A percentile compares a stretch with the other conserved stretches of the same genome.
Evolutionary conservation across 2,888 invertebrate genomes (phyloP).

Genomic region (Abscondita cerata): DNA sequence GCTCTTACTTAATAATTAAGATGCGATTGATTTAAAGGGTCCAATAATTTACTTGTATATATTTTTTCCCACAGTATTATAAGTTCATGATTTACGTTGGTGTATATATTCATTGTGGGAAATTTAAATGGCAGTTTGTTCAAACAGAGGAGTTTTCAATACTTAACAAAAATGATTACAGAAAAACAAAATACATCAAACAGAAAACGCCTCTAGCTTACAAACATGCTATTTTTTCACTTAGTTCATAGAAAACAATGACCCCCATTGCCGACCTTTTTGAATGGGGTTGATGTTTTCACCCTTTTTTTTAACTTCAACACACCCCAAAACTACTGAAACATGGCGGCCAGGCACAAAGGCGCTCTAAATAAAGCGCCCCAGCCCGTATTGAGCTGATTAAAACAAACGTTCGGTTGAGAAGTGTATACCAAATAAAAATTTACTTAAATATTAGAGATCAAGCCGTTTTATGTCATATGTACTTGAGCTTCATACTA

Average conservation of each 20-base stretch:
- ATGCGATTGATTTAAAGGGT: slow-evolving; percentile 44
- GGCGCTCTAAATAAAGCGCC: too few species aligned
- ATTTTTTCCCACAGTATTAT: slow-evolving; percentile 41
- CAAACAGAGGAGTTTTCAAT: slow-evolving; percentile 1
- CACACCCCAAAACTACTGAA: slow-evolving; percentile 76
- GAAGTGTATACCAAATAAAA: too few species aligned
- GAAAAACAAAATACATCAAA: slow-evolving; percentile 34
- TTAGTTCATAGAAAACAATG: slow-evolving; percentile 45
- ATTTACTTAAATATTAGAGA: too few species aligned
- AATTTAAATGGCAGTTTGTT: slow-evolving; percentile 14
- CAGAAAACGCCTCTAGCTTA: slow-evolving; percentile 18
- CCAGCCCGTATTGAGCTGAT: too few species aligned
- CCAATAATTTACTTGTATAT: slow-evolving; percentile 46
- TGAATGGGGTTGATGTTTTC: slow-evolving; percentile 54
- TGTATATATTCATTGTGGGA: slow-evolving; percentile 41
- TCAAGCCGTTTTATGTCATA: too few species aligned
- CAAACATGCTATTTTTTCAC: slow-evolving; percentile 35
- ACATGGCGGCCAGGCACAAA: slow-evolving; percentile 71
- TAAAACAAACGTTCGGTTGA: too few species aligned
- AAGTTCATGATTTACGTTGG: slow-evolving; percentile 32
- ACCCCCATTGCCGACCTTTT: slow-evolving; percentile 56
- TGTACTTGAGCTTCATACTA: too few species aligned
- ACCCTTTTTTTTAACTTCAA: slow-evolving; percentile 50
- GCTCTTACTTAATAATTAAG: slow-evolving; percentile 50
- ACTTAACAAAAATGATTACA: slow-evolving; percentile 38